Evolutionary conservation across 2,888 invertebrate species (phyloP), one percentile per base, ranked within the genome.

Genomic region (Meteorus colon): DNA sequence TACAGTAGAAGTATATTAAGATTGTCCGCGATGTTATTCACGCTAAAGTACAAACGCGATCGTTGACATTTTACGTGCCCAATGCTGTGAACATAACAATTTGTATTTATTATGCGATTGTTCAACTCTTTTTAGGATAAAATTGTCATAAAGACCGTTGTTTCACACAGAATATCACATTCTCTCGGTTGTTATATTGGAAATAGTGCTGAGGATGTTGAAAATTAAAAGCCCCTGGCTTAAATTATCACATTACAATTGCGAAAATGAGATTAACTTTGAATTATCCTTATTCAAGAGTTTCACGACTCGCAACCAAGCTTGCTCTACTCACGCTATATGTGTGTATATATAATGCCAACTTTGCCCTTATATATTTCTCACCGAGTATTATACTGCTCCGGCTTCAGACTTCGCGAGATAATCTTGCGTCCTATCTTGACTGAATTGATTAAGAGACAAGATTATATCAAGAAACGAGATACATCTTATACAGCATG

Each of bases 181-280:
- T 8, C 27, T 16, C 8, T 16, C 19, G 10, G 12, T 37, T 8
- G 41, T n/a, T 14, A 31, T n/a, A 69, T 29, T 19, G 19, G 24
- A 14, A 65, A 41, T 41, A 63, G 12, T 29, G 37, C 29, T 19
- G 41, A 48, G 31, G 62, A 73, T 68, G 69, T 48, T 72, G 65
- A 60, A 60, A 16, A 71, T 19, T 48, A 37, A 73, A 10, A 41
- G 37, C 12, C 51, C 55, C 68, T 45, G 70, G 34, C 37, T 63
- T 66, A 65, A 73, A 65, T 78, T 76, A 78, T 74, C 45, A 59
- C 51, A 76, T 76, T 78, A 74, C 76, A 74, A 76, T 78, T 74
- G 69, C 59, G 74, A 66, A 34, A 71, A 78, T 71, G 45, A 73
- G 76, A 78, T 78, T 78, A 78, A 73, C 71, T 66, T 24, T 16